Evolutionary conservation across 2,888 invertebrate genomes (phyloP).

Genomic region (Melieria picta): DNA sequence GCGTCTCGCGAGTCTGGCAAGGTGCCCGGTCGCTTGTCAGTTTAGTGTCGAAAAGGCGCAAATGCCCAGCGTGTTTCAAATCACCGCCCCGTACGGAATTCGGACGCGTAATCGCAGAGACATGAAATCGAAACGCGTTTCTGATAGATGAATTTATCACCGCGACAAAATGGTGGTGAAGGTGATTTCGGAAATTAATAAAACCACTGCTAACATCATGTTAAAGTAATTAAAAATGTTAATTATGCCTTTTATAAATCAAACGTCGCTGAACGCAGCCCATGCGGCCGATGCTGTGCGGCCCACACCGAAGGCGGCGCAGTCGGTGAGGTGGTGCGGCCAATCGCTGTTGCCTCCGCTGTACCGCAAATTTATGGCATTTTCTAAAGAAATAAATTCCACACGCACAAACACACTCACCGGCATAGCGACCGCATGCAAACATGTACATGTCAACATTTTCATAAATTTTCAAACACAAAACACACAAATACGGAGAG

Average conservation of each 20-base stretch:
- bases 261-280: slow-evolving; percentile 39
- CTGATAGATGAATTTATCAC: slow-evolving; percentile 59
- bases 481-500: slow-evolving; percentile 1
- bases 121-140: too few relatives aligned
- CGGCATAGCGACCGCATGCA: background rate
- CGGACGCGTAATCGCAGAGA: too few relatives aligned
- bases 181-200: slow-evolving; percentile 57
- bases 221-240: slow-evolving; percentile 63
- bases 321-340: background rate
- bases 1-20: too few relatives aligned
- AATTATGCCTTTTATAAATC: slow-evolving; percentile 61
- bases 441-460: slow-evolving; percentile 26
- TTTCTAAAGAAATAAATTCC: slow-evolving; percentile 47
- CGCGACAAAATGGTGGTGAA: slow-evolving; percentile 40
- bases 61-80: slow-evolving; percentile 5
- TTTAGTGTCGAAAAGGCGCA: slow-evolving; percentile 25
- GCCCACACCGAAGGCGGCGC: background rate
- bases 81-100: too few relatives aligned
- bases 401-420: slow-evolving; percentile 2
- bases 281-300: slow-evolving; percentile 1
- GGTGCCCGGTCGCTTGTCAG: too few relatives aligned
- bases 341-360: slow-evolving; percentile 17
- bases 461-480: slow-evolving; percentile 34
- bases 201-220: slow-evolving; percentile 61
- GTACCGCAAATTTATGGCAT: slow-evolving; percentile 54